Evolutionary conservation across 1,140 invertebrate genomes (phyloP).

Genomic region (Drosophila prosaltans): DNA sequence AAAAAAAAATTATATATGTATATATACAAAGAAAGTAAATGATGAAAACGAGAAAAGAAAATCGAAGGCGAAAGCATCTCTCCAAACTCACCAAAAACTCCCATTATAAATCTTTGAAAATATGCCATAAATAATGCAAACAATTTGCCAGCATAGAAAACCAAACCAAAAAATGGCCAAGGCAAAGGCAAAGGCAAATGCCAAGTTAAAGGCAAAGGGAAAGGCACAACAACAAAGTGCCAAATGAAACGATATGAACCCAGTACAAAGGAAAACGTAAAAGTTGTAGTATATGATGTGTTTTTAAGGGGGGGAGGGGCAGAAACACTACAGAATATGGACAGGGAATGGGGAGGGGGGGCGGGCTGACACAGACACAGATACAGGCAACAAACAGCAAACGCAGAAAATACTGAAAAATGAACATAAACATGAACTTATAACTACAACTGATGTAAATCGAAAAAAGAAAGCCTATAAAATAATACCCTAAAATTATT

Average conservation of each 20-base stretch:
- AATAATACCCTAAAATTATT: neutral
- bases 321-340: slow-evolving; percentile 3
- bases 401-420: slow-evolving; percentile 10
- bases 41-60: slow-evolving; percentile 39
- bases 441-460: neutral
- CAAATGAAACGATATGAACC: slow-evolving; percentile 5
- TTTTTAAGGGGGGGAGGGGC: neutral
- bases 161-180: slow-evolving; percentile 31
- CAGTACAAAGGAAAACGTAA: neutral
- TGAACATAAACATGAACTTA: neutral
- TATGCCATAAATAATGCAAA: slow-evolving; percentile 77
- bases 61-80: slow-evolving; percentile 48
- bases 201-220: neutral
- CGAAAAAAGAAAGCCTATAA: neutral
- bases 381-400: slow-evolving; percentile 9
- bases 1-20: neutral
- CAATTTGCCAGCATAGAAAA: slow-evolving; percentile 53
- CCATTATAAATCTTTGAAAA: slow-evolving; percentile 80
- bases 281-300: neutral
- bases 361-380: neutral
- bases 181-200: neutral
- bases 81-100: slow-evolving; percentile 2
- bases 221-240: slow-evolving; percentile 15
- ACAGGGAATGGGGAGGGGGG: neutral
- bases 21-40: slow-evolving; percentile 11